Base-by-base conservation (phyloP, 2,113 vertebrate genomes). In the Aptenodytes patagonicus region DNA sequence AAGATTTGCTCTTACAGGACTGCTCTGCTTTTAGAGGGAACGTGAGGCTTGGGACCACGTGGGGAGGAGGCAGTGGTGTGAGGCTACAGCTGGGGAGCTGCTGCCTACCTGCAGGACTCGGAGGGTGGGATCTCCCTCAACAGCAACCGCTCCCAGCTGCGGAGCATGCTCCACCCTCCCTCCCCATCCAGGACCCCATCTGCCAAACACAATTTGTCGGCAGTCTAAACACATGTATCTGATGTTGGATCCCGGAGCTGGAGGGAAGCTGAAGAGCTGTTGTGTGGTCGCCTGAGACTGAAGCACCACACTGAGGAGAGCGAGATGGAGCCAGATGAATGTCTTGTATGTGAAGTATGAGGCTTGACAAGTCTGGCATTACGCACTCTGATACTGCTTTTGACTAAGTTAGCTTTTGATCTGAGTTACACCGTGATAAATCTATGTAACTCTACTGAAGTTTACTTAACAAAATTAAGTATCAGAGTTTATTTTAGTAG, bases 11-110 rank as follows among this genome's bases (percentile, higher is more conserved):
- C n/a, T 72, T 62, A 21, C 8, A 62, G 21, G 29, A 65, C 13
- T 75, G 24, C 58, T 79, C 22, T 94, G 29, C 36, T 79, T 82
- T 85, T 31, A 15, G n/a, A 58, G 19, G 32, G 22, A 52, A 17
- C 0, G 0, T 49, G 24, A 28, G 25, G 4, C 47, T 85, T 57
- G 34, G 54, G 46, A 32, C 17, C 22, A 36, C 0, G 0, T 9
- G 9, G 6, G 42, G 52, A 72, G 61, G 57, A 80, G 57, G 11
- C 10, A 24, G 54, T 7, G 34, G 31, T 17, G 42, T 38, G 79
- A 92, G 46, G 64, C 32, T 95, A 57, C 25, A 65, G 21, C 42
- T 51, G 65, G 36, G 47, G 57, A 80, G 2, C 20, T 85, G 52
- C 57, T 88, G 25, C 70, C 51, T 52, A 44, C 79, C 62, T 80